phyloP scores from a whole-genome alignment of 2,797 vertebrate species.

The Mastacembelus armatus region DNA sequence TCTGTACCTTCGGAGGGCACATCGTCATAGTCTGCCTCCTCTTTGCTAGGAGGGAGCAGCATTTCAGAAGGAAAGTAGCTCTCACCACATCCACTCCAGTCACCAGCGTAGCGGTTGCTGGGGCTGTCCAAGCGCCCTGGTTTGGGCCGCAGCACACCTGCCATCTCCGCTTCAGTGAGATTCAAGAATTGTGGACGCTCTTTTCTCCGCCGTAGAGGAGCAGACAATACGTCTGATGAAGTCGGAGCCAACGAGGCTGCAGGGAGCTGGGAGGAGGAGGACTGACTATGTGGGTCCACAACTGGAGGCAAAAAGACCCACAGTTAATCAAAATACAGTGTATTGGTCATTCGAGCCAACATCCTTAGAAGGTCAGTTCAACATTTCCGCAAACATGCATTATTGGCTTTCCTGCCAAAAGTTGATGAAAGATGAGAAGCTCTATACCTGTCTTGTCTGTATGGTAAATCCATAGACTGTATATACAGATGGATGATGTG shows the following conservation, averaged over 20 bases:
- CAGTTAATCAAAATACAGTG: slow-evolving; percentile 46
- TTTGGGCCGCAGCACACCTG: slow-evolving; percentile 88
- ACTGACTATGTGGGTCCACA: slow-evolving; percentile 79
- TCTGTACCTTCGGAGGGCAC: slow-evolving; percentile 88
- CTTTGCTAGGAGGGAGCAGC: slow-evolving; percentile 63
- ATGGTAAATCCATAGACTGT: too few species aligned
- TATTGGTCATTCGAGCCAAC: background rate
- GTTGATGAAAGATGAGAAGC: background rate
- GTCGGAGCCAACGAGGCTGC: slow-evolving; percentile 33
- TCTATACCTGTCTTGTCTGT: background rate
- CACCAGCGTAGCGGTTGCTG: slow-evolving; percentile 97
- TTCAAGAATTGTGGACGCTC: slow-evolving; percentile 93
- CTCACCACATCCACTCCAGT: slow-evolving; percentile 95
- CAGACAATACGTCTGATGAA: slow-evolving; percentile 46
- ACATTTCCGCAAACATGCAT: slow-evolving; percentile 19
- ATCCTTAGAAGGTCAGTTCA: background rate
- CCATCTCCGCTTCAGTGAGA: slow-evolving; percentile 82
- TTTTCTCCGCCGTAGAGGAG: slow-evolving; percentile 87
- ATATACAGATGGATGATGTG: too few species aligned
- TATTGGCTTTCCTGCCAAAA: background rate
- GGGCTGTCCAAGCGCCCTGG: slow-evolving; percentile 92
- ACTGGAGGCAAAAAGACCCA: slow-evolving; percentile 78
- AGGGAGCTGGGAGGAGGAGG: slow-evolving; percentile 43
- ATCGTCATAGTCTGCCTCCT: slow-evolving; percentile 91
- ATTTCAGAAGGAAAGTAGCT: slow-evolving; percentile 83